Base-by-base conservation (phyloP, 2,797 vertebrate species). In the Phrynocephalus vlangalii region DNA sequence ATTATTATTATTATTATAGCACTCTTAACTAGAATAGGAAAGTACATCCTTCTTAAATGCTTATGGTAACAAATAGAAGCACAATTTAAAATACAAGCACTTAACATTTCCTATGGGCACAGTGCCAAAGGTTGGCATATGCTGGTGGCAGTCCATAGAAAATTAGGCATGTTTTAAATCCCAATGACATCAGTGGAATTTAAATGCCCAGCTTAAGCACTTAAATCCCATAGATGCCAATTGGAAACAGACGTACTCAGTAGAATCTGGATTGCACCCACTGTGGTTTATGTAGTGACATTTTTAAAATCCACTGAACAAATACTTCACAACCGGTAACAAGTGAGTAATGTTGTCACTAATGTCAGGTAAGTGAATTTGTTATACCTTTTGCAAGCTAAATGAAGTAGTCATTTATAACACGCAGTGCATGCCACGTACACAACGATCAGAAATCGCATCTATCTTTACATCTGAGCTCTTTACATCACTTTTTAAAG, bases 261-360 rank as follows among this genome's bases (percentile, higher is more conserved):
- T 73, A 79, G 5, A 11, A 30, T 30, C 38, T 88, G 33, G 28
- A 73, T 16, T 88, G 50, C 18, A 72, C n/a, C 70, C 2, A 24
- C 76, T 26, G 9, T 30, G 20, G 30, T 79, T 94, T 96, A 91
- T 75, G 82, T 92, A 84, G 81, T 93, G 88, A 87, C 85, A 93
- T 83, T 26, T 87, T 93, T 92, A 94, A 92, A 89, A 1, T 86
- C 28, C 26, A 38, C 84, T 73, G 81, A 93, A 89, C 88, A 95
- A 94, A 92, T 83, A 92, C 48, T 89, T 48, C 84, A 82, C 50
- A 1, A 63, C 82, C 94, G 20, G 10, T 52, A 84, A 56, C 13
- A 90, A 73, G 63, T 75, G 87, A 79, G n/a, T 56, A 83, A 0
- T 66, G n/a, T 0, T 38, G 83, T 63, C 77, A 72, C 90, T 93